These are phyloP conservation scores for Escarpia spicata DNA, from an alignment of 2,888 invertebrate species.

Conservation along the genomic window DNA sequence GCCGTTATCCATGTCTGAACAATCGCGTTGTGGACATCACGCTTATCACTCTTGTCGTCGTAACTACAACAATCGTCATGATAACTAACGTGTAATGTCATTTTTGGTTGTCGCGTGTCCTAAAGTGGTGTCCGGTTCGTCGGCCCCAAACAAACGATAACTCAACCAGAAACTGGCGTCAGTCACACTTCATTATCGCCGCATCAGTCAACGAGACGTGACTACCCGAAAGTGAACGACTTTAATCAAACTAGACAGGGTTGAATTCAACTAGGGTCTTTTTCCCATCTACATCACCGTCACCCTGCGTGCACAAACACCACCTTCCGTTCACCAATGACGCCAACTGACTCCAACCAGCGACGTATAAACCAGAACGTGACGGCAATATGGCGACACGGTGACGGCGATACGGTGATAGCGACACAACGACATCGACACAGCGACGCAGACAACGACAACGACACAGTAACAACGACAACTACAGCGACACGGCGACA, in stretches of 20 bases:
- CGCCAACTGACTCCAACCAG: not conserved
- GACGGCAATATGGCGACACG: not conserved
- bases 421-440: not conserved
- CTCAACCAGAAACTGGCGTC: not conserved
- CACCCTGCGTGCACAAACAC: not conserved
- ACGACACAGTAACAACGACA: too few relatives aligned
- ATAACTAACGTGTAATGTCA: not conserved
- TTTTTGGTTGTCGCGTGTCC: not conserved
- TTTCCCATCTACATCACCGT: not conserved
- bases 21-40: not conserved
- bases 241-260: not conserved
- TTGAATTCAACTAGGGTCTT: not conserved
- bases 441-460: not conserved
- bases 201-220: not conserved
- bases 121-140: not conserved
- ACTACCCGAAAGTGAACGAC: not conserved
- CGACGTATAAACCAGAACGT: not conserved
- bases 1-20: not conserved
- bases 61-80: not conserved
- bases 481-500: too few relatives aligned
- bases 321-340: not conserved
- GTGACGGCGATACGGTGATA: too few relatives aligned
- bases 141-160: constrained; percentile 1
- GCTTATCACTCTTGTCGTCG: not conserved
- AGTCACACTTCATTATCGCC: not conserved